Conservation (phyloP, 2,797 vertebrate genomes). For the Tapirus indicus region DNA sequence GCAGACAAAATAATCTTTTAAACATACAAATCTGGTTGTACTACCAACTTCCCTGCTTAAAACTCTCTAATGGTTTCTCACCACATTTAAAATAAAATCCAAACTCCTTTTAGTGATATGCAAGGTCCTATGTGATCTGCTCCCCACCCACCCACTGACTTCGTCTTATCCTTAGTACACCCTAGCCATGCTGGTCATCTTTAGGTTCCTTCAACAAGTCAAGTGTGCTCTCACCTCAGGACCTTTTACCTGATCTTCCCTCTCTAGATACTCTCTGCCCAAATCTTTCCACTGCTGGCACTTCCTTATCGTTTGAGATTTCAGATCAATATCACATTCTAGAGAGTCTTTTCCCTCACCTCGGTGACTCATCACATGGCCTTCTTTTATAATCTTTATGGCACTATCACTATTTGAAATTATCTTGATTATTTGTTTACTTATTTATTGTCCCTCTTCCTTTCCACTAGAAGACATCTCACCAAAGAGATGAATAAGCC, state of each 20-base stretch:
- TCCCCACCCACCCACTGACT: neutral
- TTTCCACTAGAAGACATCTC: neutral
- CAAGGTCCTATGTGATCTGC: neutral
- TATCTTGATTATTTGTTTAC: neutral
- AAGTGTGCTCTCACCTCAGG: neutral
- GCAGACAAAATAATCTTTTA: neutral
- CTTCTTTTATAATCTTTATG: neutral
- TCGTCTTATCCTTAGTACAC: neutral
- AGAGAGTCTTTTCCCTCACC: neutral
- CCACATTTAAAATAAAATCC: neutral
- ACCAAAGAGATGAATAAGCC: neutral
- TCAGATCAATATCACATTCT: slow-evolving; percentile 3
- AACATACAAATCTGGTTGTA: neutral
- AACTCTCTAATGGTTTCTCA: neutral
- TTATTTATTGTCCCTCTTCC: neutral
- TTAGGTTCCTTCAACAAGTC: neutral
- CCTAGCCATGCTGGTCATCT: neutral
- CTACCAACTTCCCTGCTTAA: neutral
- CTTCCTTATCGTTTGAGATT: neutral
- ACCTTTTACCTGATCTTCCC: neutral
- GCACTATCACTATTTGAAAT: neutral
- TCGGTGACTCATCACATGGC: neutral
- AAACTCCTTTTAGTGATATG: neutral
- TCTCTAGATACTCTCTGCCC: neutral
- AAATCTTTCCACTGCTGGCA: neutral